Base-by-base conservation (phyloP, 2,888 invertebrate species). In the Amitus sp. region DNA sequence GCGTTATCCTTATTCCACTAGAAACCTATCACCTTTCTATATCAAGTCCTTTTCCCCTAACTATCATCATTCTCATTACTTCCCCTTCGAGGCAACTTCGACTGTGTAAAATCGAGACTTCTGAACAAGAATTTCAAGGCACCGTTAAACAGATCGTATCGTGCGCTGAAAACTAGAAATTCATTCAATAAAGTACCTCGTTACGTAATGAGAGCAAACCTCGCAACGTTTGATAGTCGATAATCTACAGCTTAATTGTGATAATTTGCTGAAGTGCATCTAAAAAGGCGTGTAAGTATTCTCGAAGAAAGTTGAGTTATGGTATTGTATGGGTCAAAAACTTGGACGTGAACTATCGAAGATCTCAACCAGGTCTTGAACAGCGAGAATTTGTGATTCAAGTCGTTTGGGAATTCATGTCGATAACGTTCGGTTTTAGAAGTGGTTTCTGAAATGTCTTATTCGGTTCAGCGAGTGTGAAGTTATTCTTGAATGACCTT, bases 1-100 rank as follows among this genome's bases (percentile, higher is more conserved):
- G 43, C 55, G 46, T 59, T 40, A 59, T 56, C 56, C 20, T 64
- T 64, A 52, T 59, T 64, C 37, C 49, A 43, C 46, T 59, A 59
- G 54, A 62, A 62, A 55, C 30, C 54, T 17, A 9, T 46, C 27
- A 46, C 30, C 28, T 13, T 17, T 46, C 45, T 15, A 45, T 48
- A 9, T 34, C 50, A 13, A 39, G 37, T 43, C 5, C 34, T 30
- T 30, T 13, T 13, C 12, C n/a, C 23, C 43, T 27, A 39, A 47
- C n/a, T 30, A 45, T 17, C 34, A 34, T 43, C 2, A 28, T 19
- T 46, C 33, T 23, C 13, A 15, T 20, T 34, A n/a, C 37, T 33
- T 48, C 37, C 30, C 12, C 15, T 49, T 39, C 37, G 34, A 17
- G 37, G 39, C 42, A 48, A 56, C 33, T 46, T 49, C 27, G 53